phyloP scores from a whole-genome alignment of 2,113 vertebrate genomes.

The Parus major region DNA sequence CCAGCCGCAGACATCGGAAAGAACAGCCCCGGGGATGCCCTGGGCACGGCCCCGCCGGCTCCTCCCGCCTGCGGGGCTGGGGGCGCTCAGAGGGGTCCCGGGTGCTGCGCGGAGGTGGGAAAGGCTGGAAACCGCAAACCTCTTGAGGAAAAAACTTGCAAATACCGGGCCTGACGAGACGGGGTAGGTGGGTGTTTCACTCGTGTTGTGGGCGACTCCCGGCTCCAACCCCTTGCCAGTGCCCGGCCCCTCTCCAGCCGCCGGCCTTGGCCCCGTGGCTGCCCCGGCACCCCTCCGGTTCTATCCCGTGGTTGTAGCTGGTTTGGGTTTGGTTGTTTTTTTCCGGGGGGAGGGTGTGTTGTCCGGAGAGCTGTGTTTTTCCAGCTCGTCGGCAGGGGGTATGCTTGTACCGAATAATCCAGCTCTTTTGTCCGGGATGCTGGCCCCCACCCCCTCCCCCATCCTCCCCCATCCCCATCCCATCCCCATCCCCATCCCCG shows the following conservation, averaged over 20 bases:
- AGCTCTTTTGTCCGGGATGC: neutral
- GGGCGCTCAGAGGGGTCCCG: neutral
- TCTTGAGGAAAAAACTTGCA: neutral
- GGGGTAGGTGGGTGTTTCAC: neutral
- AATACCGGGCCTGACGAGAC: neutral
- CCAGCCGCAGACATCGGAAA: neutral
- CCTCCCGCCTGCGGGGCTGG: neutral
- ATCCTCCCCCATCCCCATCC: no score
- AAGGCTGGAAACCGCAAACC: neutral
- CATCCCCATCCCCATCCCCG: neutral
- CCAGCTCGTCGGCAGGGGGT: constrained; percentile 60
- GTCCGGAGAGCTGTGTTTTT: constrained; percentile 20
- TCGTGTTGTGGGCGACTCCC: neutral
- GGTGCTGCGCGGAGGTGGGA: neutral
- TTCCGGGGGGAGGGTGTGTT: neutral
- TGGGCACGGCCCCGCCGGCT: neutral
- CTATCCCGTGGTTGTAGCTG: neutral
- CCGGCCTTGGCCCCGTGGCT: no score
- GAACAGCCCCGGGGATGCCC: neutral
- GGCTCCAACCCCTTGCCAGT: neutral
- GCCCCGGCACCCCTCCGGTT: neutral
- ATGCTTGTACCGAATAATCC: constrained; percentile 40
- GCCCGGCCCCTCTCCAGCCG: neutral
- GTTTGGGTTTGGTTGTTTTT: neutral
- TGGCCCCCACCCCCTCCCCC: neutral